These are phyloP conservation scores for Drymonia ruficornis DNA, from an alignment of 2,888 invertebrate species.

Conservation along the genomic window DNA sequence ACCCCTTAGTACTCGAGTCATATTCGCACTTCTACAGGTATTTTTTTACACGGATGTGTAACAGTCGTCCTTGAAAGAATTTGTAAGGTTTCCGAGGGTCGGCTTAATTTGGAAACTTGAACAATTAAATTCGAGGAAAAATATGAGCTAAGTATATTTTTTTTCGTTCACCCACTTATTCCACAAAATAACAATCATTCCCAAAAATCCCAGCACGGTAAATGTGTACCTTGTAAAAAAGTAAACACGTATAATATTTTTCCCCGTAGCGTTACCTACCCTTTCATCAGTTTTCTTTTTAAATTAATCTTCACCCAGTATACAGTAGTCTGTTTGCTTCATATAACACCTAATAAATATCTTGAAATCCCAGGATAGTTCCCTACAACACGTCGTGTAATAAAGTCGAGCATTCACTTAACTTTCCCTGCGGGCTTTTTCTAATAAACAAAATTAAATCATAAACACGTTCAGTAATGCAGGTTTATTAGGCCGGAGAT, in stretches of 20 bases:
- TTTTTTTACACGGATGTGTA: too few species aligned
- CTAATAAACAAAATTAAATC: constrained; percentile 28
- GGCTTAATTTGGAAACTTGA: not conserved
- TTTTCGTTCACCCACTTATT: not conserved
- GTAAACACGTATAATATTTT: not conserved
- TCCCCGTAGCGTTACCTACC: too few species aligned
- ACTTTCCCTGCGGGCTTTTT: constrained; percentile 11
- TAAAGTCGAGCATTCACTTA: constrained; percentile 7
- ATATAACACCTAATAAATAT: constrained; percentile 5
- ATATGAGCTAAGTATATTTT: not conserved
- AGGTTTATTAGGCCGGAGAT: constrained; percentile 22
- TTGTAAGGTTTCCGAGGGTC: not conserved
- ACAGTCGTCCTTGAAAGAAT: not conserved
- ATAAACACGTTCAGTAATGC: constrained; percentile 23
- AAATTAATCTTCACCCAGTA: not conserved
- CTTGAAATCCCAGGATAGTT: not conserved
- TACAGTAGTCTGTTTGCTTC: not conserved
- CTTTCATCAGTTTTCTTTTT: not conserved
- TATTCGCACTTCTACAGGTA: too few species aligned
- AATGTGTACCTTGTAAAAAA: not conserved
- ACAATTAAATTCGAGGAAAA: not conserved
- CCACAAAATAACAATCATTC: too few species aligned
- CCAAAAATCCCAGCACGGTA: too few species aligned
- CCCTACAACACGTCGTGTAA: constrained; percentile 7
- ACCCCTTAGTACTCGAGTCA: too few species aligned